Conservation (phyloP, 2,797 vertebrate species). For the Botia kubotai region DNA sequence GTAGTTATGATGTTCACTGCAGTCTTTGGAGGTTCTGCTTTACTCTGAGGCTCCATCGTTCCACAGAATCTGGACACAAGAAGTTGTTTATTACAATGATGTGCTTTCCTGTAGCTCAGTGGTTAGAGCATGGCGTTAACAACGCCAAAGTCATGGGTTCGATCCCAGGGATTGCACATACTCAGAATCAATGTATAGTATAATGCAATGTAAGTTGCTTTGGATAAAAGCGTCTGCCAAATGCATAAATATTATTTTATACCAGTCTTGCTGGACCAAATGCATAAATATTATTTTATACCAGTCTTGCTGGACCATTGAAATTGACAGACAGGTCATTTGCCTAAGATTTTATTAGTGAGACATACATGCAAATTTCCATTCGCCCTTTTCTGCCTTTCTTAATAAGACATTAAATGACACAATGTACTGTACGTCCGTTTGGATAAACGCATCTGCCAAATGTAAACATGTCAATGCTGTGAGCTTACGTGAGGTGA, state of each 20-base stretch:
- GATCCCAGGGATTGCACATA: no score
- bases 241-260: no score
- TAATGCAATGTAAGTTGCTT: no score
- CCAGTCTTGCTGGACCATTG: no score
- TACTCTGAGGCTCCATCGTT: constrained; percentile 60
- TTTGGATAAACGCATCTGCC: neutral
- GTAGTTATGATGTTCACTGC: constrained; percentile 59
- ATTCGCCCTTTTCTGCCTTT: constrained; percentile 1
- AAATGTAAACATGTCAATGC: neutral
- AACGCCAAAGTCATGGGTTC: no score
- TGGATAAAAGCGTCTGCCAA: no score
- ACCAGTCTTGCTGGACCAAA: no score
- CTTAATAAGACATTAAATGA: neutral
- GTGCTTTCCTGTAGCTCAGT: no score
- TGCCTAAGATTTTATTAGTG: neutral
- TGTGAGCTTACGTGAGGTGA: neutral
- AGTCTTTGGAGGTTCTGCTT: constrained; percentile 55
- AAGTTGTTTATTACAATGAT: constrained; percentile 15
- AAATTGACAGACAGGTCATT: neutral
- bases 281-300: no score
- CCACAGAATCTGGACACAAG: constrained; percentile 51
- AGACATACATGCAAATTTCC: constrained; percentile 28
- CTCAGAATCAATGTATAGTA: no score
- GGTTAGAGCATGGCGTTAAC: no score
- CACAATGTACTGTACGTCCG: neutral